Evolutionary conservation across 2,113 vertebrate species (phyloP), one percentile per base, ranked within the genome.

Genomic region (Aleadryas rufinucha): DNA sequence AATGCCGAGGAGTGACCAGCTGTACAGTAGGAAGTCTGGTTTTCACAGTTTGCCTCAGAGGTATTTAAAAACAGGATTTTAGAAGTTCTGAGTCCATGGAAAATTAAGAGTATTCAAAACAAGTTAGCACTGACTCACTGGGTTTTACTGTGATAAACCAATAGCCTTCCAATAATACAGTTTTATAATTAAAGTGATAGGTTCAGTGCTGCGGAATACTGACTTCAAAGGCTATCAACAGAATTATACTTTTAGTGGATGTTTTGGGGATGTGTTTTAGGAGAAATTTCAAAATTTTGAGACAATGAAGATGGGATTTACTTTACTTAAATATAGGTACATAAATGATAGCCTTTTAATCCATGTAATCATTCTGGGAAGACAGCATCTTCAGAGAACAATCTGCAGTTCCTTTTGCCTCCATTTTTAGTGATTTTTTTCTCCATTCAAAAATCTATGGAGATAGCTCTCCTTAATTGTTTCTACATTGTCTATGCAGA

Each of bases 1-100:
- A 81, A 96, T 91, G 24, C 49, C 37, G 19, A 90, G 54, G 14
- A 90, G 76, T 94, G 96, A 96, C 93, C 74, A 96, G 15, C 39
- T 80, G 27, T 94, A 75, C 60, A 89, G 47, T 21, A 83, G 64
- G 63, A 97, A 95, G 54, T 47, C 65, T 95, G 16, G 59, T 86
- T 97, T 91, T 89, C 30, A 84, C 23, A 56, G 30, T 65, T 95
- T 88, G 28, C 23, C 17, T 92, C 47, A 54, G 86, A 77, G 56
- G 23, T 37, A 37, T 97, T 97, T 77, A 76, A 91, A 88, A 94
- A 71, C 1, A 66, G 71, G 33, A 64, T 83, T 91, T 95, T 87
- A 66, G 49, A 93, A 72, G 45, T n/a, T 64, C 54, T 75, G 22
- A 86, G 8, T 72, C 44, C 24, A 17, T 18, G 50, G 5, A 85